Base-by-base conservation (phyloP, 2,888 invertebrate genomes). In the Zaprionus obscuricornis region DNA sequence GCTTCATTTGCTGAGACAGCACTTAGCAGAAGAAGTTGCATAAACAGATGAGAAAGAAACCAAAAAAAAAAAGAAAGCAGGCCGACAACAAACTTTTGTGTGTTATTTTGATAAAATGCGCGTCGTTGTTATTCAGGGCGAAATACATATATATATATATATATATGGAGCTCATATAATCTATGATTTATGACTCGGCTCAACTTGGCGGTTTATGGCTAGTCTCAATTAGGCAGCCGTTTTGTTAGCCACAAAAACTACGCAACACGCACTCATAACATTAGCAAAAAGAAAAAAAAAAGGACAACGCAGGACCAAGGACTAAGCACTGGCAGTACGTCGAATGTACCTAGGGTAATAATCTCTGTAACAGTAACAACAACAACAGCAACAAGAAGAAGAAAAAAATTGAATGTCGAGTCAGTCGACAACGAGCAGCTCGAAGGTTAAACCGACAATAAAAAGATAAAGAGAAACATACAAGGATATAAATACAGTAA, bases 131-230 rank as follows among this genome's bases (percentile, higher is more conserved):
- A n/a, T n/a, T n/a, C n/a, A n/a, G n/a, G n/a, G n/a, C n/a, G n/a
- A 24, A 24, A 8, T 8, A 24, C n/a, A n/a, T n/a, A n/a, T n/a
- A n/a, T n/a, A n/a, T n/a, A n/a, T n/a, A n/a, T n/a, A n/a, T n/a
- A n/a, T n/a, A n/a, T n/a, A 16, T 13, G 5, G 47, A 55, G 70
- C 65, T 33, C 51, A 39, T 74, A 50, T 75, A 74, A 77, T 70
- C 84, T 83, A 85, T 77, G 77, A 85, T 85, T 85, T 77, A 77
- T 85, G 77, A 29, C 46, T 37, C n/a, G n/a, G n/a, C n/a, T n/a
- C n/a, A n/a, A n/a, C n/a, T n/a, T n/a, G 6, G 45, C 13, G 59
- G 65, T 85, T 78, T 78, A 83, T 85, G 78, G 59, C 79, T 58
- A 63, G 58, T 66, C 79, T 79, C 78, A 78, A 78, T 78, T 78